These are phyloP conservation scores for Hydraecia micacea DNA, from an alignment of 2,888 invertebrate species.

Conservation along the genomic window DNA sequence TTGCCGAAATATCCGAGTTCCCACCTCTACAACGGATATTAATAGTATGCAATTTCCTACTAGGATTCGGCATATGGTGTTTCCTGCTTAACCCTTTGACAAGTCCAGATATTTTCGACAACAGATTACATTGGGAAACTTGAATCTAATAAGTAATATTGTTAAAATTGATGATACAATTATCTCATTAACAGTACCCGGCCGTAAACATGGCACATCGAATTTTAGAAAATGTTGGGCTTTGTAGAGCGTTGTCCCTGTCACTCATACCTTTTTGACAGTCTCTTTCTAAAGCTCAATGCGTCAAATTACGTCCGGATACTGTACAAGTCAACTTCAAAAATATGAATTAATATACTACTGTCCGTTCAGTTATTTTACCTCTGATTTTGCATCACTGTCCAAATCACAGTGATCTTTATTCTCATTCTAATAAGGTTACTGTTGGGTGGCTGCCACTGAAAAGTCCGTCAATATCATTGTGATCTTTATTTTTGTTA, in stretches of 20 bases:
- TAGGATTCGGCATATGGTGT: slow-evolving; percentile 95
- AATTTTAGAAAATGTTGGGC: not conserved
- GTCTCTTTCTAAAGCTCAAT: not conserved
- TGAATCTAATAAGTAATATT: slow-evolving; percentile 62
- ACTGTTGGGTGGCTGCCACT: not conserved
- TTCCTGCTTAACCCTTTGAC: slow-evolving; percentile 94
- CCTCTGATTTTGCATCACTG: not conserved
- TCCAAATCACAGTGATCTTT: not conserved
- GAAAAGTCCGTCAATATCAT: not conserved
- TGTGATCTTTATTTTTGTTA: not conserved
- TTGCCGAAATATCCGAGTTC: slow-evolving; percentile 90
- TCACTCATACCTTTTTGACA: not conserved
- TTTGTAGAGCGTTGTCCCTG: not conserved
- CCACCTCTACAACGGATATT: slow-evolving; percentile 89
- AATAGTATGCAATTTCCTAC: slow-evolving; percentile 92
- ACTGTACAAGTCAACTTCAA: slow-evolving; percentile 20
- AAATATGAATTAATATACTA: slow-evolving; percentile 9
- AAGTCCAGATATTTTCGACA: slow-evolving; percentile 91
- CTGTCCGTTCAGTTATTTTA: not conserved
- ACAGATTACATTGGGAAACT: slow-evolving; percentile 90
- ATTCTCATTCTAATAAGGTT: not conserved
- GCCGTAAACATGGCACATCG: not conserved
- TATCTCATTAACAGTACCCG: slow-evolving; percentile 15
- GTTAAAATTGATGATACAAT: slow-evolving; percentile 10
- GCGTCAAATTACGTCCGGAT: not conserved